phyloP scores from a whole-genome alignment of 2,113 vertebrate species.

The Hippopotamus amphibius region DNA sequence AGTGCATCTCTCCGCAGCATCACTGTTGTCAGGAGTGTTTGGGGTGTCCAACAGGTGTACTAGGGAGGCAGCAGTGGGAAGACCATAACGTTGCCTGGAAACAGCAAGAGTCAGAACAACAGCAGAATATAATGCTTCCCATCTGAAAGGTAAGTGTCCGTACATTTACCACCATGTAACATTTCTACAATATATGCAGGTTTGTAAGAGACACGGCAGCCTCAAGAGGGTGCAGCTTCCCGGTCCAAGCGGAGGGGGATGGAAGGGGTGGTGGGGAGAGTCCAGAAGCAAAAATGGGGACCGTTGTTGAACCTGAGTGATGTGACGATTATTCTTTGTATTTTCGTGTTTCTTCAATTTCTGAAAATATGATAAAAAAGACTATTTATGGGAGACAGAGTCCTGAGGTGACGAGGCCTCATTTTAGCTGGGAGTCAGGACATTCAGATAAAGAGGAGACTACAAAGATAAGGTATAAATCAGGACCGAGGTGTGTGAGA shows the following conservation, averaged over 20 bases:
- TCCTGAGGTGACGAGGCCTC: background rate
- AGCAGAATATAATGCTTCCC: background rate
- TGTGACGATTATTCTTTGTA: background rate
- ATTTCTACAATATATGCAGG: background rate
- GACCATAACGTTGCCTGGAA: background rate
- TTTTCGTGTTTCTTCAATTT: background rate
- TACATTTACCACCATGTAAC: background rate
- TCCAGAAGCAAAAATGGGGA: background rate
- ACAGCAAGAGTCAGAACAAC: background rate
- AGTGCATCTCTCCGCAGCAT: background rate
- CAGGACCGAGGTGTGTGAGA: background rate
- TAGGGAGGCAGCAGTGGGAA: background rate
- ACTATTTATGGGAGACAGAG: background rate
- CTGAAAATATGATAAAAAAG: background rate
- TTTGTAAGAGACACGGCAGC: background rate
- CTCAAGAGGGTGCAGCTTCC: background rate
- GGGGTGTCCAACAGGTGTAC: background rate
- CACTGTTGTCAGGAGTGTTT: background rate
- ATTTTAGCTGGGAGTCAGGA: background rate
- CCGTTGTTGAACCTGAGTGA: background rate
- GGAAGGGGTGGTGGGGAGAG: background rate
- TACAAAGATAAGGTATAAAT: no score
- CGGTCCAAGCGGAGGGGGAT: background rate
- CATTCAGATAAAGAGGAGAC: background rate
- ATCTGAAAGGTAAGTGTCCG: background rate